Evolutionary conservation across 2,113 vertebrate species (phyloP), one percentile per base, ranked within the genome.

Genomic region (Engystomops pustulosus): DNA sequence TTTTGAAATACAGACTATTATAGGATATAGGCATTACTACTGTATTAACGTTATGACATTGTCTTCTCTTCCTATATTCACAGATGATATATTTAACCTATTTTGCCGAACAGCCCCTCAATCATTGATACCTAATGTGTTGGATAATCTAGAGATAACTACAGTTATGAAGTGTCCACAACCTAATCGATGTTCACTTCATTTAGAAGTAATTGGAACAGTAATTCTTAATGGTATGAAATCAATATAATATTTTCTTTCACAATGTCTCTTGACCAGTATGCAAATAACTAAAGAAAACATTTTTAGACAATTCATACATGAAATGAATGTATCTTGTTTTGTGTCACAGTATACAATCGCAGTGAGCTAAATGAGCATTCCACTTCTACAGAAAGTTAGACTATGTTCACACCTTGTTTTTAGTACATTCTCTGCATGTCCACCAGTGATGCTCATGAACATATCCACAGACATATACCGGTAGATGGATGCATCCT

Each of bases 131-230:
- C 67, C 75, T 12, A 8, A 86, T 18, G 55, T 91, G 15, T 88
- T 97, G 87, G 89, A 86, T 80, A 90, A 92, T 81, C 86, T 95
- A 90, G 92, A 88, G 53, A 87, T 97, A 15, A 95, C 94, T 58
- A 95, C 96, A 0, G 93, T 90, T 69, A 93, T 97, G 94, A 93
- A 87, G 67, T 98, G 97, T 60, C 81, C 80, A 36, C 87, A 86
- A 51, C 87, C 36, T 25, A 91, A 84, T 2, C 86, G 86, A 74
- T 98, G 97, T 83, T 91, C 93, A 2, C 90, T 97, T 17, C 86
- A 90, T 72, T 93, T 98, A 79, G 88, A 85, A 0, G 41, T 95
- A 67, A 90, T 84, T 27, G 92, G 90, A 51, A 83, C 78, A 4
- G 41, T 97, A 34, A 90, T 72, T 0, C 89, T 95, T 32, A 85